phyloP scores from a whole-genome alignment of 2,888 invertebrate species.

The Cephalotes varians region DNA sequence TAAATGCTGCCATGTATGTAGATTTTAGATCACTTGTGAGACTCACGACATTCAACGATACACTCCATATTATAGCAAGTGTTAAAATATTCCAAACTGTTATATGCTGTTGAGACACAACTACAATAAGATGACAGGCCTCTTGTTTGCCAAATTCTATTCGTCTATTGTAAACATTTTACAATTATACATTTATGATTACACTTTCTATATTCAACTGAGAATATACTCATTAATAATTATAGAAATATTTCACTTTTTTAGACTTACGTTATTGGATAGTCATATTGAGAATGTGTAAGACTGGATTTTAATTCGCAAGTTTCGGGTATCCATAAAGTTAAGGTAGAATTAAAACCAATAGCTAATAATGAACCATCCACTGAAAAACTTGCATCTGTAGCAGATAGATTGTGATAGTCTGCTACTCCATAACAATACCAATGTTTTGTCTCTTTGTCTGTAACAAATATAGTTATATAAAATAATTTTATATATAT shows the following conservation, averaged over 20 bases:
- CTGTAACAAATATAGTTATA: constrained; percentile 79
- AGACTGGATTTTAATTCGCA: constrained; percentile 88
- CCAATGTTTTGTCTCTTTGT: constrained; percentile 88
- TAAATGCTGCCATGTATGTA: constrained; percentile 90
- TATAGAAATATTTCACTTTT: constrained; percentile 26
- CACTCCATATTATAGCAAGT: constrained; percentile 90
- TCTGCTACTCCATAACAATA: constrained; percentile 88
- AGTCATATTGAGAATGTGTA: constrained; percentile 83
- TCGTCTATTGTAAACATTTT: constrained; percentile 79
- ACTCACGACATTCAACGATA: constrained; percentile 86
- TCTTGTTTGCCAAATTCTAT: constrained; percentile 88
- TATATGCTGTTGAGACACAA: constrained; percentile 87
- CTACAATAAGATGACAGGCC: constrained; percentile 88
- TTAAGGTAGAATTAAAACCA: constrained; percentile 89
- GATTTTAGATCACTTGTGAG: constrained; percentile 89
- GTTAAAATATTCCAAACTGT: constrained; percentile 92
- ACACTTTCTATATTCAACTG: neutral
- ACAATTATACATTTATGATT: constrained; percentile 2
- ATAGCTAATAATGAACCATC: constrained; percentile 93
- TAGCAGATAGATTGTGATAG: constrained; percentile 88
- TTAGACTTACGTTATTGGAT: constrained; percentile 84
- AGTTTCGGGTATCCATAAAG: constrained; percentile 90
- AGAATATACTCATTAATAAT: neutral
- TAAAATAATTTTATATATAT: neutral
- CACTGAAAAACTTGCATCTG: constrained; percentile 89